Evolutionary conservation across 2,888 invertebrate genomes (phyloP).

Genomic region (Ormia ochracea): DNA sequence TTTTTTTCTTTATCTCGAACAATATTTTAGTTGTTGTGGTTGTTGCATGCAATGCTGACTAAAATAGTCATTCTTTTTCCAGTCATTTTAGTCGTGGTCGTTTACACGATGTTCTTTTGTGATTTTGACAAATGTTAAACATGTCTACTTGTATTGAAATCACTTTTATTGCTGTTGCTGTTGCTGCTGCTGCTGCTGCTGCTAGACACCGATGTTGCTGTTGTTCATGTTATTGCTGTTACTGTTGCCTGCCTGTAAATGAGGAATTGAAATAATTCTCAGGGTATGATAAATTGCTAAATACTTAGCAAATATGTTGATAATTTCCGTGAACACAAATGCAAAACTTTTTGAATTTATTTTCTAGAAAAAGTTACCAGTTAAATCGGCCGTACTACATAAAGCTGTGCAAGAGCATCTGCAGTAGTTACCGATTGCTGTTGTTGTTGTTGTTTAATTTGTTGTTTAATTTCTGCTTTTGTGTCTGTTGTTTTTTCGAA

Average conservation of each 20-base stretch:
- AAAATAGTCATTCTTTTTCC: constrained; percentile 45
- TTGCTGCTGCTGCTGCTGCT: not conserved
- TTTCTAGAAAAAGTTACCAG: not conserved
- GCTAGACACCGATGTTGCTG: not conserved
- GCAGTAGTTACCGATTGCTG: not conserved
- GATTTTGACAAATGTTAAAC: constrained; percentile 63
- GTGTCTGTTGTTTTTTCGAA: too few relatives aligned
- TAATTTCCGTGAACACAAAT: constrained; percentile 61
- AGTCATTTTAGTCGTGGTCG: constrained; percentile 54
- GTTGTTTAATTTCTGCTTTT: not conserved
- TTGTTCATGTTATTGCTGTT: constrained; percentile 36
- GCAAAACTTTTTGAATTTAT: constrained; percentile 1
- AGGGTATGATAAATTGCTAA: constrained; percentile 62
- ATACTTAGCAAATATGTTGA: constrained; percentile 63
- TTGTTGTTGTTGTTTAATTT: not conserved
- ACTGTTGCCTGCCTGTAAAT: constrained; percentile 41
- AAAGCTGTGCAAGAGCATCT: too few relatives aligned
- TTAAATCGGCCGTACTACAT: too few relatives aligned
- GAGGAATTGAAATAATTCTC: constrained; percentile 61
- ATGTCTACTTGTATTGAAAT: constrained; percentile 63
- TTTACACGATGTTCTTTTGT: constrained; percentile 63
- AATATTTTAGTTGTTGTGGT: not conserved
- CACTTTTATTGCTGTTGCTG: constrained; percentile 39
- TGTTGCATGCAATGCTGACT: constrained; percentile 43
- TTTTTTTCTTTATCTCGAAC: constrained; percentile 19